A percentile compares a stretch with the other conserved stretches of the same genome.
Conservation (phyloP, 2,888 invertebrate genomes). For the Biston betularia region DNA sequence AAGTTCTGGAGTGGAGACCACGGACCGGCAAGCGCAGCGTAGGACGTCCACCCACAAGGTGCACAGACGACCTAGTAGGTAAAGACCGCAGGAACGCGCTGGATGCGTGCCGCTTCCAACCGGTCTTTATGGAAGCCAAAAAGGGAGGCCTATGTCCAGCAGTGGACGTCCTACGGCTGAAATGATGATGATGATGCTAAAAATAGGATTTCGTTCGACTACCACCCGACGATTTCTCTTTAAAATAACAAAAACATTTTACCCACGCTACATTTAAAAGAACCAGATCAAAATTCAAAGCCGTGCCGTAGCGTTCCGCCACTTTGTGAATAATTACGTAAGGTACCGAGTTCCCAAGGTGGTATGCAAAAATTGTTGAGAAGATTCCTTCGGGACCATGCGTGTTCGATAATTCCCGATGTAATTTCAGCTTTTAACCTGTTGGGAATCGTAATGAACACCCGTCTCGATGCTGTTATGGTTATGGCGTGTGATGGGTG, state of each 20-base stretch:
- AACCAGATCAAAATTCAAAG: slow-evolving; percentile 45
- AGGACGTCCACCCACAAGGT: too few species aligned
- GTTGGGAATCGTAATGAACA: slow-evolving; percentile 61
- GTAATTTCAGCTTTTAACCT: slow-evolving; percentile 79
- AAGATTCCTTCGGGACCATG: slow-evolving; percentile 73
- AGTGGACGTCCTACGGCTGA: too few species aligned
- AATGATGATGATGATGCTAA: too few species aligned
- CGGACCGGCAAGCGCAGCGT: too few species aligned
- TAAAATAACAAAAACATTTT: slow-evolving; percentile 15
- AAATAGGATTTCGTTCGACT: too few species aligned
- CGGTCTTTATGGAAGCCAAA: too few species aligned
- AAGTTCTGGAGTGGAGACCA: too few species aligned
- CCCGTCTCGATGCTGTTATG: slow-evolving; percentile 23
- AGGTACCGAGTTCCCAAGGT: slow-evolving; percentile 74
- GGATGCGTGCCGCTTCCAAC: too few species aligned
- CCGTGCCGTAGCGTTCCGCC: slow-evolving; percentile 60
- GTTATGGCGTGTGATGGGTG: slow-evolving; percentile 2
- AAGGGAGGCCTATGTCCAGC: too few species aligned
- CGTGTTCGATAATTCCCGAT: slow-evolving; percentile 74
- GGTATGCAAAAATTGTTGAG: slow-evolving; percentile 85
- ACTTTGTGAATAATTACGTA: slow-evolving; percentile 72
- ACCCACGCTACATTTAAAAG: slow-evolving; percentile 30
- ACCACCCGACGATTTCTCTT: background rate
- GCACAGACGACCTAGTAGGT: too few species aligned
- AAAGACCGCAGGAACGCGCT: too few species aligned